Evolutionary conservation across 2,888 invertebrate species (phyloP), one percentile per base, ranked within the genome.

Genomic region (Steinernema hermaphroditum): DNA sequence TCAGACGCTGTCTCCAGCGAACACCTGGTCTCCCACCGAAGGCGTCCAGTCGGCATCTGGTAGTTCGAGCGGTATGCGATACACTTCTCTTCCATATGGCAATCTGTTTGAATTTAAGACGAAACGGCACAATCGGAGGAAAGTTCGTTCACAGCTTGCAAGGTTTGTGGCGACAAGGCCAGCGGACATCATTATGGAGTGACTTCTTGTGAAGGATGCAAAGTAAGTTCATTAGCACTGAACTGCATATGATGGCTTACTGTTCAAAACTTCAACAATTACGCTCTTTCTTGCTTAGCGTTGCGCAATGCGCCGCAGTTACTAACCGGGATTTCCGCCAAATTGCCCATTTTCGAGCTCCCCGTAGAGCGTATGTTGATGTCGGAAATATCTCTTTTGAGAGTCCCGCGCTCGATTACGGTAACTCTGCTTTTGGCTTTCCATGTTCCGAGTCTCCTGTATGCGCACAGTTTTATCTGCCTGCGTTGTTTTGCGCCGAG

Each of bases 171-270:
- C 0, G 85, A 85, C 75, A 85, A 85, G 71, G 85, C 85, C 12
- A 80, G 80, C 54, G 85, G 85, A 27, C 73, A 83, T 22, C 83
- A 85, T 54, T 84, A 83, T 70, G 84, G 84, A 22, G 84, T 84
- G 8, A 81, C 83, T 2, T 82, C 81, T 27, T 85, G 84, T 69
- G 84, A 85, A 73, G 84, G 96, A 1, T 97, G 96, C 88, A 97
- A 97, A 88, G 85, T 62, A 32, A 62, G 50, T 22, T 24, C 50
- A 24, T 9, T 19, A 37, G 37, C 4, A 12, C n/a, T n/a, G 37
- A 37, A 37, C 37, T 12, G 4, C 12, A 37, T 8, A 37, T 8
- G 12, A 4, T 12, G 37, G 4, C 6, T 12, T 37, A 4, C 6
- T 37, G 6, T 12, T 8, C 37, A 4, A 37, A 12, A 4, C 37